Conservation (phyloP, 2,113 vertebrate species). For the rat (Rattus norvegicus) region GRCr8 NC_086032.1:51607001-51607500, state of each 20-base stretch:
- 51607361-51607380: neutral
- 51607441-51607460: neutral
- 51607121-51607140: neutral
- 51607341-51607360: neutral
- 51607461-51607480: too few species aligned
- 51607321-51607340: neutral
- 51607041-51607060: neutral
- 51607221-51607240: neutral
- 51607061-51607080: neutral
- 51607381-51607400: neutral
- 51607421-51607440: neutral
- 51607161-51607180: neutral
- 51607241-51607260: neutral
- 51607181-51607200: neutral
- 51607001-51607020: neutral
- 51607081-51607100: neutral
- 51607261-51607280: neutral
- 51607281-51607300: neutral
- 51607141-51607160: neutral
- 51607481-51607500: neutral
- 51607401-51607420: neutral
- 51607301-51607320: neutral
- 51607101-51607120: neutral
- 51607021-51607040: neutral
- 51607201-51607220: constrained; percentile 7